Evolutionary conservation across 2,888 invertebrate species (phyloP).

Genomic region (Cosmopolites sordidus): DNA sequence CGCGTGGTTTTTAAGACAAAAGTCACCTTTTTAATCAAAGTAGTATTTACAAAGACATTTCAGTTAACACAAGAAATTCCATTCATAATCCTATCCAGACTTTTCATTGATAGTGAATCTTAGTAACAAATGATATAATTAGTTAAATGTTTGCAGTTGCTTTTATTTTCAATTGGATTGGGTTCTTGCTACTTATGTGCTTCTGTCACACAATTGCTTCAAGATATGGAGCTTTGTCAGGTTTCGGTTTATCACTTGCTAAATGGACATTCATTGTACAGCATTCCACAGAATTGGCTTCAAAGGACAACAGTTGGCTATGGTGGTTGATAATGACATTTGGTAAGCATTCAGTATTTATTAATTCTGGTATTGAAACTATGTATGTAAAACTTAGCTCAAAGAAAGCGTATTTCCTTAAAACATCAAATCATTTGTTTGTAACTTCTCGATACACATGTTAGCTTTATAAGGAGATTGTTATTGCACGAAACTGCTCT

Average conservation of each 20-base stretch:
- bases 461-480: no score
- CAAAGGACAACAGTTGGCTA: constrained; percentile 84
- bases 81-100: no score
- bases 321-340: constrained; percentile 93
- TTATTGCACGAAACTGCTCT: no score
- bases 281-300: constrained; percentile 81
- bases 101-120: background rate
- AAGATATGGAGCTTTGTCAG: constrained; percentile 86
- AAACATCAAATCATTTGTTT: no score
- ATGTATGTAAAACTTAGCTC: background rate
- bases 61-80: no score
- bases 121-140: background rate
- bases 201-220: constrained; percentile 93
- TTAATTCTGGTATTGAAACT: no score
- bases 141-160: constrained; percentile 61
- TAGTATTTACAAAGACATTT: no score
- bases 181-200: constrained; percentile 86
- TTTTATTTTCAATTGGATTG: constrained; percentile 95
- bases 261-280: constrained; percentile 95
- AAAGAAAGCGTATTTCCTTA: no score
- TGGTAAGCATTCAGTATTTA: constrained; percentile 57
- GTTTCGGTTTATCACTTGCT: constrained; percentile 87
- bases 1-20: no score
- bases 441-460: no score
- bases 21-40: no score